These are phyloP conservation scores for Zaprionus davidi DNA, from an alignment of 1,140 invertebrate genomes.

Conservation along the genomic window DNA sequence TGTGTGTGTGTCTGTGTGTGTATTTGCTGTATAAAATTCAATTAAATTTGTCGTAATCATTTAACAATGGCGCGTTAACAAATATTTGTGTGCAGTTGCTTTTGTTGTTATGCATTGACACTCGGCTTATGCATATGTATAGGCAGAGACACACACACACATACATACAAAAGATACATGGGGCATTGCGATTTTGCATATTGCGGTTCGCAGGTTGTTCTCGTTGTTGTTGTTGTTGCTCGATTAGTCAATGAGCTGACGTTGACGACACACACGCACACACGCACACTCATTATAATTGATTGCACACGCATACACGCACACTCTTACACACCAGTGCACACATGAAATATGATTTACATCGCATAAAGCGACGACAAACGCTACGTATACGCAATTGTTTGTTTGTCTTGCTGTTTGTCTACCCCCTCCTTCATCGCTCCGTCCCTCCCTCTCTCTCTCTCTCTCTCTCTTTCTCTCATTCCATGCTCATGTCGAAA, in stretches of 20 bases:
- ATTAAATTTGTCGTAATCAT: conserved; percentile 77
- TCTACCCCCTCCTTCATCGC: background rate
- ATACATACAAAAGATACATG: conserved; percentile 16
- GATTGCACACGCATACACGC: conserved; percentile 40
- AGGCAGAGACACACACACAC: background rate
- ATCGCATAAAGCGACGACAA: conserved; percentile 21
- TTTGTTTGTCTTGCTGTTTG: conserved; percentile 25
- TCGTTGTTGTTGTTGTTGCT: conserved; percentile 28
- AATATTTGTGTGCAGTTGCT: conserved; percentile 45
- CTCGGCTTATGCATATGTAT: conserved; percentile 16
- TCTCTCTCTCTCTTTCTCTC: background rate
- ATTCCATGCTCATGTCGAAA: conserved; percentile 26
- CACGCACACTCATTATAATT: conserved; percentile 39
- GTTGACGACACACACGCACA: conserved; percentile 29
- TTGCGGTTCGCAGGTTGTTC: conserved; percentile 24
- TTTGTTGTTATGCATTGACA: conserved; percentile 49
- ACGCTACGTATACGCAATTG: conserved; percentile 67
- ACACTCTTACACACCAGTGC: conserved; percentile 13
- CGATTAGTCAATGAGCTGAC: conserved; percentile 63
- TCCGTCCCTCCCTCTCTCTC: background rate
- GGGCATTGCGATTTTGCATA: conserved; percentile 48
- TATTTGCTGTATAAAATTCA: conserved; percentile 58
- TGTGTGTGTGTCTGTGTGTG: background rate
- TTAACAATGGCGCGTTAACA: conserved; percentile 70
- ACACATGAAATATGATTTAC: conserved; percentile 38